Conservation (phyloP, 2,888 invertebrate genomes). For the Mythimna ferrago region DNA sequence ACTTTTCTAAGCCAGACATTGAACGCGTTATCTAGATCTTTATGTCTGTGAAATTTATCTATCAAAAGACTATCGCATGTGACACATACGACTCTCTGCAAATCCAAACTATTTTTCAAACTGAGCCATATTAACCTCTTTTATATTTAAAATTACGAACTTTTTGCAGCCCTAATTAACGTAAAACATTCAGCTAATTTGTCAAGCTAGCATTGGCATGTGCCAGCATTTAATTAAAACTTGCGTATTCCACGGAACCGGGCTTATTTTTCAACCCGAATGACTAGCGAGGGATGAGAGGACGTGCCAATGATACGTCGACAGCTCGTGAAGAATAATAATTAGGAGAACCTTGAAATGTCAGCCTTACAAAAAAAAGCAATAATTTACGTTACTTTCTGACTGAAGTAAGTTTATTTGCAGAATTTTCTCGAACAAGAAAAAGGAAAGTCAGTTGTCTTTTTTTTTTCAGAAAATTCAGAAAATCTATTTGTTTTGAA, state of each 20-base stretch:
- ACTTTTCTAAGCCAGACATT: background rate
- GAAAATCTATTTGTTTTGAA: background rate
- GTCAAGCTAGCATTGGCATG: slow-evolving; percentile 31
- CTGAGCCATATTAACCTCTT: background rate
- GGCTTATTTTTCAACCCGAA: slow-evolving; percentile 30
- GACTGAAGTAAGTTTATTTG: slow-evolving; percentile 18
- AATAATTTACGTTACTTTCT: slow-evolving; percentile 31
- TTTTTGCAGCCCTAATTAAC: slow-evolving; percentile 48
- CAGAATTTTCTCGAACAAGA: slow-evolving; percentile 2
- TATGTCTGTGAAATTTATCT: no score
- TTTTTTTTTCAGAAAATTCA: background rate
- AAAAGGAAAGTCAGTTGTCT: background rate
- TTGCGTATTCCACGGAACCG: slow-evolving; percentile 23
- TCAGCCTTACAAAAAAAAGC: slow-evolving; percentile 20
- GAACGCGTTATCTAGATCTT: no score
- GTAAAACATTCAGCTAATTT: slow-evolving; percentile 18
- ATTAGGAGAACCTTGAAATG: slow-evolving; percentile 26
- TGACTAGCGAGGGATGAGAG: slow-evolving; percentile 19
- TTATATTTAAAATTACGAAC: background rate
- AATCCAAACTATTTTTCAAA: background rate
- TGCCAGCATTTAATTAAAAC: slow-evolving; percentile 52
- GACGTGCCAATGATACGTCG: slow-evolving; percentile 33
- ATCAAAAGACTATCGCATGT: no score
- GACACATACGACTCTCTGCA: background rate
- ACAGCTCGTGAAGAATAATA: slow-evolving; percentile 36